Evolutionary conservation across 92 coral and sea anemone species (phyloP), one percentile per base, ranked within the genome.

Genomic region (Bergia puertoricense): DNA sequence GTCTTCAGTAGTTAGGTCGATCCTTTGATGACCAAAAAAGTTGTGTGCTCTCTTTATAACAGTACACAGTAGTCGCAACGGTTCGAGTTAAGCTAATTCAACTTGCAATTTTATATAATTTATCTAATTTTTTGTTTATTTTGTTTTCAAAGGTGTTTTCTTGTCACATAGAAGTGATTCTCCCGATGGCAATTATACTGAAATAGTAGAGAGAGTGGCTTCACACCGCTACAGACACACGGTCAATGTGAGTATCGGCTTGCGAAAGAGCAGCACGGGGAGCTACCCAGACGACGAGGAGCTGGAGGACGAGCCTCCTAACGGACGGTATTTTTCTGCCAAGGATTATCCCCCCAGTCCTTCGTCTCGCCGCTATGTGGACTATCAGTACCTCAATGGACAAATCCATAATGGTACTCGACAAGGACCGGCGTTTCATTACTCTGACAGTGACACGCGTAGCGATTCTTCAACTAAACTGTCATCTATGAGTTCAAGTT

Each of bases 381-480:
- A 71, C 66, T 76, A 54, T 77, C 92, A 88, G 7, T 90, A 89
- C 76, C 89, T 89, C 62, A 90, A 92, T 42, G 92, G 96, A 57
- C 92, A 88, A 43, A 9, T 75, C 44, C 78, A 51, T 8, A 91
- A 89, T 11, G 81, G 79, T 74, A 50, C 88, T 51, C 93, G 96
- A 48, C 90, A 88, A 1, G 93, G 94, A 4, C 96, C 98, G 38
- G 98, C 95, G 10, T 95, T 95, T 81, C 96, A 92, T 85, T 95
- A 95, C 85, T 95, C 98, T 67, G 98, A 95, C 50, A 95, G 98
- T 45, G 98, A 95, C 76, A 93, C 96, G 14, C 85, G 94, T 16
- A 94, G 96, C 45, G 98, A 95, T 88, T 95, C 96, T 41, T 93
- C 98, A 2, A 92, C 98, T 42, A 95, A 95, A 79, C 93, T 91